phyloP scores from a whole-genome alignment of 53 echinoderm and acorn worm species.

The Temnopleurus reevesii region DNA sequence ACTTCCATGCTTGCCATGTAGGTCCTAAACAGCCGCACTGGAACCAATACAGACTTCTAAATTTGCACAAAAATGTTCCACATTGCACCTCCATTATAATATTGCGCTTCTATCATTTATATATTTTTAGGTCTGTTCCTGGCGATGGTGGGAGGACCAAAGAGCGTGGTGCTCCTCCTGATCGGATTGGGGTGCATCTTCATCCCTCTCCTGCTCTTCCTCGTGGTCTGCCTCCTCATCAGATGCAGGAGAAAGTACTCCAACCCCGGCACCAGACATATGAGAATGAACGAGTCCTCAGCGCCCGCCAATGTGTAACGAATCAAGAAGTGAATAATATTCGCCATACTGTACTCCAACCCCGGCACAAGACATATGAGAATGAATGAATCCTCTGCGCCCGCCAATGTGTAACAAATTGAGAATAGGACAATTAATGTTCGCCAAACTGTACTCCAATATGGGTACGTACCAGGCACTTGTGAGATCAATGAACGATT shows the following conservation, averaged over 20 bases:
- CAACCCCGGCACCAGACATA: constrained; percentile 15
- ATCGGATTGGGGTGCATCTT: constrained; percentile 81
- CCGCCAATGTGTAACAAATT: not conserved
- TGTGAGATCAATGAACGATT: no score
- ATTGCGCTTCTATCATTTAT: not conserved
- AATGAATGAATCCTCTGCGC: not conserved
- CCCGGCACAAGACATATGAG: not conserved
- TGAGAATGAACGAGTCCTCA: constrained; percentile 42
- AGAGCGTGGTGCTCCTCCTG: constrained; percentile 82
- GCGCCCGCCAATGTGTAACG: constrained; percentile 39
- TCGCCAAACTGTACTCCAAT: no score
- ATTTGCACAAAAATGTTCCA: no score
- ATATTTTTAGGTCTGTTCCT: constrained; percentile 75
- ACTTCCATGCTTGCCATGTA: not conserved
- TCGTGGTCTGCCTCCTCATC: constrained; percentile 71
- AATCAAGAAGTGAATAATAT: not conserved
- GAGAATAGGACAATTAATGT: no score
- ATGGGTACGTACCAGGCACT: no score
- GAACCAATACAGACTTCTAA: no score
- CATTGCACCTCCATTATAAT: no score
- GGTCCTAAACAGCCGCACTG: not conserved
- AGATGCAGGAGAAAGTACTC: constrained; percentile 61
- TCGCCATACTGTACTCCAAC: not conserved
- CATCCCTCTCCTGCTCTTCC: constrained; percentile 79
- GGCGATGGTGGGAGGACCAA: constrained; percentile 96